These are phyloP conservation scores for Addax nasomaculatus DNA, from an alignment of 2,113 vertebrate species.

Conservation along the genomic window DNA sequence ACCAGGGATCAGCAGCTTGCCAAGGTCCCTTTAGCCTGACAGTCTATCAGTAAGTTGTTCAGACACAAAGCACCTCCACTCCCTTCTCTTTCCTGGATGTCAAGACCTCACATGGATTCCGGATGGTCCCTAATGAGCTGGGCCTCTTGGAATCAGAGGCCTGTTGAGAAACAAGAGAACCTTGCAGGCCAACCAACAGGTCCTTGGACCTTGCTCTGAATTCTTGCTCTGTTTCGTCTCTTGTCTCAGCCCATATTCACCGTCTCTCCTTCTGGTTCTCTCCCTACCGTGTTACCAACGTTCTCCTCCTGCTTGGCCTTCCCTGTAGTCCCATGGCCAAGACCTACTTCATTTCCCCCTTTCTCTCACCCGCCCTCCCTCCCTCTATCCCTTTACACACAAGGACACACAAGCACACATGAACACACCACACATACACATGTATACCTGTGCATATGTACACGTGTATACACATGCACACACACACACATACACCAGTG, in stretches of 20 bases:
- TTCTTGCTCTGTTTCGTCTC: not conserved
- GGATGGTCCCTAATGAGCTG: not conserved
- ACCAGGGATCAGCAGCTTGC: not conserved
- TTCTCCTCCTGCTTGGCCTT: not conserved
- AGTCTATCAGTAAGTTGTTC: not conserved
- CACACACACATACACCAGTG: not conserved
- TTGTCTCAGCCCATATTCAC: accelerated
- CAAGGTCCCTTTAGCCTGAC: not conserved
- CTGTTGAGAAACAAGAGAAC: not conserved
- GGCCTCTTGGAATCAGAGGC: not conserved
- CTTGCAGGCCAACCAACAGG: not conserved
- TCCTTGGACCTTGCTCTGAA: not conserved
- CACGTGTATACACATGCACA: accelerated
- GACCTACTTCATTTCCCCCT: not conserved
- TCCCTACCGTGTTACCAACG: not conserved
- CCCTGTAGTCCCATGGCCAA: not conserved
- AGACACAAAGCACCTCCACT: not conserved
- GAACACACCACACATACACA: not conserved
- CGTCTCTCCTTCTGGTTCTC: not conserved
- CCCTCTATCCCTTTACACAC: not conserved
- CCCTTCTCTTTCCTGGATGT: not conserved
- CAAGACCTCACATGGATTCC: not conserved
- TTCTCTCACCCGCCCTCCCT: not conserved
- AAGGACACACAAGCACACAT: not conserved
- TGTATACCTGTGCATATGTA: too few species aligned